These are phyloP conservation scores for Parasteatoda lunata DNA, from an alignment of 2,888 invertebrate species.

Conservation along the genomic window DNA sequence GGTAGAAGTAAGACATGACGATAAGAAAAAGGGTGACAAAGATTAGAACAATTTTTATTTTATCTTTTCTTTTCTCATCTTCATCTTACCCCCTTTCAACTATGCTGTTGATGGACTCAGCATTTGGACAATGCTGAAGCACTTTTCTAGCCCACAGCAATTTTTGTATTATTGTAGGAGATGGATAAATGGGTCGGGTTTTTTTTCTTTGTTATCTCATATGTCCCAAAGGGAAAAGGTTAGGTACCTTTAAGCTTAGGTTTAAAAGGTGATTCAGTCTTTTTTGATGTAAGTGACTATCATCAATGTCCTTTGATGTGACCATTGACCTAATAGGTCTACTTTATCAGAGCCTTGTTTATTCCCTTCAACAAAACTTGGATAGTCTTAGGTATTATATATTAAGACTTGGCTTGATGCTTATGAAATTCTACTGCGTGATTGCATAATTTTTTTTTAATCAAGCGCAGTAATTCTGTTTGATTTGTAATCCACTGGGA, in stretches of 20 bases:
- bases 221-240: slow-evolving; percentile 42
- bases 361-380: background rate
- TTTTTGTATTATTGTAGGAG: slow-evolving; percentile 51
- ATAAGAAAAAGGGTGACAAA: slow-evolving; percentile 63
- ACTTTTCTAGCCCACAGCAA: slow-evolving; percentile 58
- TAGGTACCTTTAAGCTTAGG: slow-evolving; percentile 16
- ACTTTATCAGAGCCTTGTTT: background rate
- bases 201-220: slow-evolving; percentile 24
- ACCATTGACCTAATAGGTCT: background rate
- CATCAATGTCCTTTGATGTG: slow-evolving; percentile 9
- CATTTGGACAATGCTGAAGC: slow-evolving; percentile 50
- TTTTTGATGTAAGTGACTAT: slow-evolving; percentile 38
- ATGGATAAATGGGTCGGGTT: slow-evolving; percentile 51
- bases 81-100: background rate
- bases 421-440: too few relatives aligned
- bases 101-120: slow-evolving; percentile 40
- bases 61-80: slow-evolving; percentile 22
- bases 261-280: slow-evolving; percentile 42
- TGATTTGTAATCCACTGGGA: too few relatives aligned
- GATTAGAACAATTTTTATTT: slow-evolving; percentile 46
- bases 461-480: too few relatives aligned
- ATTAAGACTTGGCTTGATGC: too few relatives aligned
- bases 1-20: slow-evolving; percentile 28
- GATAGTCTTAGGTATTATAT: too few relatives aligned
- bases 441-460: too few relatives aligned